Evolutionary conservation across 2,113 vertebrate species (phyloP), one percentile per base, ranked within the genome.

Genomic region (Nibea coibor): DNA sequence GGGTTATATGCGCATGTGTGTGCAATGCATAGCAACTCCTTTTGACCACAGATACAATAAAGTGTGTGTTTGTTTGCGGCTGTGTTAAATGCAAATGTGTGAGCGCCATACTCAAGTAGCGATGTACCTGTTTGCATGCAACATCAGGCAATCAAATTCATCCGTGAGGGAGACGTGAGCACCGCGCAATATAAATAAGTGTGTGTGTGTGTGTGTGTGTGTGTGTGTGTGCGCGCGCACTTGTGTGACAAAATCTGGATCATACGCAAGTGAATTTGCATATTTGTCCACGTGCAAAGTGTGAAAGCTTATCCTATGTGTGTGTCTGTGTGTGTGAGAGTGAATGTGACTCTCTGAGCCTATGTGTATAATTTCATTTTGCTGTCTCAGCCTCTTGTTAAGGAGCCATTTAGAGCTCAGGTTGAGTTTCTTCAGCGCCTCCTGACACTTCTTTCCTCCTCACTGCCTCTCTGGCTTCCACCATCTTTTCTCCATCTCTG

Each of bases 311-410:
- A 63, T 39, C 35, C 35, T 9, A 39, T n/a, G 45, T 59, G 66
- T 62, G 63, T 69, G 48, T n/a, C n/a, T 51, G 70, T 15, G 16
- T 61, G 63, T 35, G 56, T 24, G 54, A 42, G 6, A 62, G 39
- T 78, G 42, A 11, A 19, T 45, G 50, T 58, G 63, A 39, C 20
- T 26, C 12, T 64, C 76, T 47, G 45, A 26, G n/a, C 28, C 51
- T 42, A 43, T 59, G 67, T 70, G 31, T 88, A 75, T 90, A 86
- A 93, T 92, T 92, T 89, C 62, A 91, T 90, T 89, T 90, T 80
- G 82, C 88, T 80, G 74, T 81, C 90, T 92, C 87, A 88, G 90
- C 79, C 78, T 88, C 87, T 87, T 88, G 89, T 89, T 93, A 91
- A 78, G 78, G 72, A 87, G 72, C 86, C 89, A 88, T 93, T 91